Evolutionary conservation across 2,888 invertebrate genomes (phyloP).

Genomic region (Arrhopalites spinosus): DNA sequence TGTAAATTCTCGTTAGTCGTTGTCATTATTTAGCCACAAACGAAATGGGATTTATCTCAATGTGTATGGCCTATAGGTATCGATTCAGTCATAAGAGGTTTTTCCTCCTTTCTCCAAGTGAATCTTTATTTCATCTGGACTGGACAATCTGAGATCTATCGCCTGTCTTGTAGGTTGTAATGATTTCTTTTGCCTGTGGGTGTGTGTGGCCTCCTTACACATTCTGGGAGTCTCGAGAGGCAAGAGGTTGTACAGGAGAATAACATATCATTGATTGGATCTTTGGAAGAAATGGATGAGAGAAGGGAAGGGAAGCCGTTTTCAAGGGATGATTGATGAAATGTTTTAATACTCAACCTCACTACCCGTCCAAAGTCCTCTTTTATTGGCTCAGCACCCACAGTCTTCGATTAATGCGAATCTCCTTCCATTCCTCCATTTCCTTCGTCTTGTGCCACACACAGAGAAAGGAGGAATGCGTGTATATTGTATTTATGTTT

Average conservation of each 20-base stretch:
- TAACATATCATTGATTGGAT: constrained; percentile 14
- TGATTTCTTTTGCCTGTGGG: neutral
- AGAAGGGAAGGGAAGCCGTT: constrained; percentile 4
- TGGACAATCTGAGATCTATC: constrained; percentile 15
- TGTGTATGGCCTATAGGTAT: neutral
- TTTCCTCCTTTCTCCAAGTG: neutral
- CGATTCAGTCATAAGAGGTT: constrained; percentile 8
- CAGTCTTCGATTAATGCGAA: constrained; percentile 16
- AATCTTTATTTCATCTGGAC: constrained; percentile 5
- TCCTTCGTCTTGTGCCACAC: neutral
- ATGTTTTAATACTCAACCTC: constrained; percentile 28
- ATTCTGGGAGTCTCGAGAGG: neutral
- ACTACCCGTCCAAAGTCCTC: constrained; percentile 9
- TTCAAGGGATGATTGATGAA: constrained; percentile 34
- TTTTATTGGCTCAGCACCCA: constrained; percentile 16
- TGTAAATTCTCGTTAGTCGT: neutral
- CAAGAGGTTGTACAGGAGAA: neutral
- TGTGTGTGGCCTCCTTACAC: neutral
- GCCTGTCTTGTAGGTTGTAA: neutral
- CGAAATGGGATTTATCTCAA: neutral
- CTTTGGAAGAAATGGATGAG: neutral
- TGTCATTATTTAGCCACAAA: constrained; percentile 13
- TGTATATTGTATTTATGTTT: neutral
- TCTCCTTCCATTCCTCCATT: neutral
- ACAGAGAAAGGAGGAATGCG: too few relatives aligned